Conservation (phyloP, 2,888 invertebrate genomes). For the Polyommatus iphigenia region DNA sequence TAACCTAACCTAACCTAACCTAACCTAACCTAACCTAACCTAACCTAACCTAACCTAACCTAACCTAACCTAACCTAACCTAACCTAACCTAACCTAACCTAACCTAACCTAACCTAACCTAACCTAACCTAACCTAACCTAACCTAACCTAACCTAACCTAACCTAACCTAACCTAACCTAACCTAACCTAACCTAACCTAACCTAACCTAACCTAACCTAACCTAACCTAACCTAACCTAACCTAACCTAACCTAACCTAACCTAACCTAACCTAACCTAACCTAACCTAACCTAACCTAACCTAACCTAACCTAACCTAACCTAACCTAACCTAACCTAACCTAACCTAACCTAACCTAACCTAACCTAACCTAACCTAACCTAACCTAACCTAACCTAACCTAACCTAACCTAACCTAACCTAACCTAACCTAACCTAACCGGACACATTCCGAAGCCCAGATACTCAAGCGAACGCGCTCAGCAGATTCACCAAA, state of each 20-base stretch:
- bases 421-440: constrained; percentile 1
- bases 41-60: no score
- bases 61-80: no score
- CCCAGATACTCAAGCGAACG: no score
- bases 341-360: not conserved
- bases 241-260: not conserved
- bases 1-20: no score
- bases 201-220: not conserved
- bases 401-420: not conserved
- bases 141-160: no score
- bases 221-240: not conserved
- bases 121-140: no score
- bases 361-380: not conserved
- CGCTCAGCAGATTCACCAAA: no score
- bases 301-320: not conserved
- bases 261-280: not conserved
- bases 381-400: not conserved
- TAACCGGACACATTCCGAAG: no score
- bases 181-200: not conserved
- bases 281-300: not conserved
- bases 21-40: no score
- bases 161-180: not conserved
- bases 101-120: no score
- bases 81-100: no score
- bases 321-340: not conserved